phyloP scores from a whole-genome alignment of 2,888 invertebrate genomes.

The Drosophila phalerata region DNA sequence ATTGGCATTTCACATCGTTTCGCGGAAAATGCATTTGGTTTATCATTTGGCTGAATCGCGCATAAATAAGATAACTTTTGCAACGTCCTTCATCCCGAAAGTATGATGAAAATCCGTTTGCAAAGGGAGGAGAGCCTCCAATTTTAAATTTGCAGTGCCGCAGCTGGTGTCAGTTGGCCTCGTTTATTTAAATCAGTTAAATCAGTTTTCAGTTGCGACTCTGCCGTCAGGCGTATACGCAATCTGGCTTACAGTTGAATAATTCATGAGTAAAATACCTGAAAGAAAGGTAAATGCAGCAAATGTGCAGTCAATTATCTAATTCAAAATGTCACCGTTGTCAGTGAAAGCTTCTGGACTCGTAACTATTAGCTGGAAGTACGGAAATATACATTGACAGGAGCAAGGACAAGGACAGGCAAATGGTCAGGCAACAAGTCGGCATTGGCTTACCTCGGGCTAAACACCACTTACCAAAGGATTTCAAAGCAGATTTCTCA shows the following conservation, averaged over 20 bases:
- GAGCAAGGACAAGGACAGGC: not conserved
- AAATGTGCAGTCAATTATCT: conserved; percentile 31
- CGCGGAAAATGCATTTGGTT: conserved; percentile 28
- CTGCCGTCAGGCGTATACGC: conserved; percentile 4
- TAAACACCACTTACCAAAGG: conserved; percentile 39
- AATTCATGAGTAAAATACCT: conserved; percentile 20
- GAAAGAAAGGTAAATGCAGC: conserved; percentile 5
- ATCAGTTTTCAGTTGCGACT: conserved; percentile 16
- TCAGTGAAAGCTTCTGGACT: not conserved
- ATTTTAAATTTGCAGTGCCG: not conserved
- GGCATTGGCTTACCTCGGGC: conserved; percentile 21
- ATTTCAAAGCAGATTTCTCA: conserved; percentile 33
- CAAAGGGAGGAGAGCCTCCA: not conserved
- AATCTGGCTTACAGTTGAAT: conserved; percentile 25
- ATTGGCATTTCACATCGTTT: conserved; percentile 28
- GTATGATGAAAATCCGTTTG: not conserved
- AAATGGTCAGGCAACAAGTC: conserved; percentile 35
- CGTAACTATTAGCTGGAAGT: not conserved
- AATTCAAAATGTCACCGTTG: conserved; percentile 6
- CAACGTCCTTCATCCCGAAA: conserved; percentile 4
- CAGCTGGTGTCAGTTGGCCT: conserved; percentile 19
- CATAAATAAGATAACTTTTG: conserved; percentile 4
- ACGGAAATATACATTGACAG: not conserved
- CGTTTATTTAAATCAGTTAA: conserved; percentile 26
- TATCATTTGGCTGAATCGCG: conserved; percentile 7